These are phyloP conservation scores for Rallus crepitans DNA, from an alignment of 2,797 vertebrate genomes.

Conservation along the genomic window DNA sequence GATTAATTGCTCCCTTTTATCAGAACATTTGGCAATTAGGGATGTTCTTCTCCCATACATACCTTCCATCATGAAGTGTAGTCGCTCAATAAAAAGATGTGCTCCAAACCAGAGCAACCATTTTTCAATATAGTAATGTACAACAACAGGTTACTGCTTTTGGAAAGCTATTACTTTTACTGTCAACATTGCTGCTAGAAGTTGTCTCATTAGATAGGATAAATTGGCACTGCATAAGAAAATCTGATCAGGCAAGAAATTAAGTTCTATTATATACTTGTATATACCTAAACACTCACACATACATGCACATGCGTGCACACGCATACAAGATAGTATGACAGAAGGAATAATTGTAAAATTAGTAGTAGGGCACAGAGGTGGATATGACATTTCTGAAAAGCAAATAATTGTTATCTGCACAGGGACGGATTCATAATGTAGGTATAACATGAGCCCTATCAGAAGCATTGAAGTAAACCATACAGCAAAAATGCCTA, in stretches of 20 bases:
- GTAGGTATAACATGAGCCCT: not conserved
- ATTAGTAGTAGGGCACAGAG: not conserved
- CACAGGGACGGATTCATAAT: not conserved
- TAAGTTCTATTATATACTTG: not conserved
- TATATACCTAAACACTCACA: not conserved
- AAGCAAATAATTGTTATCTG: not conserved
- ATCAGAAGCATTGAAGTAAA: slow-evolving; percentile 35
- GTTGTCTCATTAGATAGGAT: slow-evolving; percentile 79
- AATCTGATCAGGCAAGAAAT: slow-evolving; percentile 49
- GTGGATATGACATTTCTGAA: not conserved
- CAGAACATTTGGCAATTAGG: slow-evolving; percentile 76
- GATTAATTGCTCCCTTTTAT: slow-evolving; percentile 82
- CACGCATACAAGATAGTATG: not conserved
- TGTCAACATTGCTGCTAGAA: slow-evolving; percentile 76
- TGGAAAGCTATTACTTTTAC: slow-evolving; percentile 83
- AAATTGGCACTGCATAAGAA: slow-evolving; percentile 73
- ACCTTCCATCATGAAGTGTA: slow-evolving; percentile 76
- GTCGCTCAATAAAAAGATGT: slow-evolving; percentile 79
- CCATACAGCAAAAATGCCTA: not conserved
- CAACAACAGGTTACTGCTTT: slow-evolving; percentile 77
- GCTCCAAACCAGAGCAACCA: slow-evolving; percentile 64
- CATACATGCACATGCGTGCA: no score
- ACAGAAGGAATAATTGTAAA: not conserved
- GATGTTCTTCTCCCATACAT: slow-evolving; percentile 74
- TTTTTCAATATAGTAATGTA: slow-evolving; percentile 78